Percentiles rank a stretch among this genome's conserved stretches.
phyloP scores from a whole-genome alignment of 2,888 invertebrate species.

The Tachina fera region DNA sequence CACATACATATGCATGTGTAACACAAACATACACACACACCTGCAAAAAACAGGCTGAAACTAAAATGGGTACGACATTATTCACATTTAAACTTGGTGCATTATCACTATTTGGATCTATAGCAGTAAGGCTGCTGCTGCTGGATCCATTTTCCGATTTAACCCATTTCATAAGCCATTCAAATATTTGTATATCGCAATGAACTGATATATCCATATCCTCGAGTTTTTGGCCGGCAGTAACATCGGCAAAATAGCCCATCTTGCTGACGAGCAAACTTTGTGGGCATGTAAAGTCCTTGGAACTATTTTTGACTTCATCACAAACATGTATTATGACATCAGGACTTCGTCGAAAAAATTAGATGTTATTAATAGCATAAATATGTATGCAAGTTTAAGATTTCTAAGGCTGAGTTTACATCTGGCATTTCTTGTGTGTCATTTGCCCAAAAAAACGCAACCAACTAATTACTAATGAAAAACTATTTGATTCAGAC shows the following conservation, averaged over 20 bases:
- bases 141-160: slow-evolving; percentile 84
- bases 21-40: slow-evolving; percentile 80
- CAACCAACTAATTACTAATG: too few relatives aligned
- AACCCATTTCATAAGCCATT: slow-evolving; percentile 98
- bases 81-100: slow-evolving; percentile 88
- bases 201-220: slow-evolving; percentile 99
- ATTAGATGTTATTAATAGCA: not conserved
- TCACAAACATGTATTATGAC: slow-evolving; percentile 98
- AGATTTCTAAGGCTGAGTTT: too few relatives aligned
- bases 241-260: slow-evolving; percentile 97
- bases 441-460: too few relatives aligned
- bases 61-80: slow-evolving; percentile 95
- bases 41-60: slow-evolving; percentile 95
- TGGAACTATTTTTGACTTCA: slow-evolving; percentile 94
- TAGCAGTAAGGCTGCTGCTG: not conserved
- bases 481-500: too few relatives aligned
- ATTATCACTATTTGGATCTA: slow-evolving; percentile 19
- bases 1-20: too few relatives aligned
- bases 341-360: slow-evolving; percentile 85
- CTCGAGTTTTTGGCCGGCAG: slow-evolving; percentile 90
- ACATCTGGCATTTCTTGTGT: too few relatives aligned
- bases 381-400: too few relatives aligned
- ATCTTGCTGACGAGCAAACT: slow-evolving; percentile 94
- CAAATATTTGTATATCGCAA: slow-evolving; percentile 97
- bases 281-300: slow-evolving; percentile 95